Percentiles rank a stretch among this genome's conserved stretches.
phyloP scores from a whole-genome alignment of 2,888 invertebrate genomes.

The Leptinotarsa peninsularis region DNA sequence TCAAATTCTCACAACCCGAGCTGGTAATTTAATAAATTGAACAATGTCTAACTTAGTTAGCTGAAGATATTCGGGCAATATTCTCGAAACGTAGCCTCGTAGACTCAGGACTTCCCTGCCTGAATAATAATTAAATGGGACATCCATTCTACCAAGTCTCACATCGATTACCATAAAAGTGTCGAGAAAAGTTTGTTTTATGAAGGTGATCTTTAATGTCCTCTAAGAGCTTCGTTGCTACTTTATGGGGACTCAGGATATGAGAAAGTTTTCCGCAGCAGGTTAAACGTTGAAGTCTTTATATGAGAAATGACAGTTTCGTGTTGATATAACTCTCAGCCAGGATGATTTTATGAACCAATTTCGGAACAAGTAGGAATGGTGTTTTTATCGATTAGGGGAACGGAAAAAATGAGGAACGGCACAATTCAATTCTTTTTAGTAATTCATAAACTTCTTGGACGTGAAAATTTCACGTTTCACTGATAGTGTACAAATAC shows the following conservation, averaged over 20 bases:
- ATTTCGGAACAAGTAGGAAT: background rate
- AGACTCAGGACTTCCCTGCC: constrained; percentile 2
- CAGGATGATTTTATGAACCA: background rate
- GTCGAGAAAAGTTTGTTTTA: constrained; percentile 23
- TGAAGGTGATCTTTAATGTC: constrained; percentile 19
- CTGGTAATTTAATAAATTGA: background rate
- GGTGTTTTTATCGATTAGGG: too few species aligned
- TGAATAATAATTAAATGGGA: constrained; percentile 34
- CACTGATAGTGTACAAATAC: too few species aligned
- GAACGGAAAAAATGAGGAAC: too few species aligned
- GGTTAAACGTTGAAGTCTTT: background rate
- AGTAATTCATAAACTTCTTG: too few species aligned
- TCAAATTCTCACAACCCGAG: background rate
- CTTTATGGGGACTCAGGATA: constrained; percentile 13
- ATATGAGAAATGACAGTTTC: background rate
- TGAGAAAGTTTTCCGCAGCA: background rate
- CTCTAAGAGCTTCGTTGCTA: background rate
- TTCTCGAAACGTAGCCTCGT: background rate
- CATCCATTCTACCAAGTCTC: constrained; percentile 16
- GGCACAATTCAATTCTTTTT: too few species aligned
- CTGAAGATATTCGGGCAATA: constrained; percentile 10
- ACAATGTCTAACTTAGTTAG: constrained; percentile 5
- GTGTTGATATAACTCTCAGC: background rate
- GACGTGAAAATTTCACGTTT: too few species aligned
- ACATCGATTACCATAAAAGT: constrained; percentile 32